These are phyloP conservation scores for Colletes latitarsis DNA, from an alignment of 1,140 invertebrate genomes.

Conservation along the genomic window DNA sequence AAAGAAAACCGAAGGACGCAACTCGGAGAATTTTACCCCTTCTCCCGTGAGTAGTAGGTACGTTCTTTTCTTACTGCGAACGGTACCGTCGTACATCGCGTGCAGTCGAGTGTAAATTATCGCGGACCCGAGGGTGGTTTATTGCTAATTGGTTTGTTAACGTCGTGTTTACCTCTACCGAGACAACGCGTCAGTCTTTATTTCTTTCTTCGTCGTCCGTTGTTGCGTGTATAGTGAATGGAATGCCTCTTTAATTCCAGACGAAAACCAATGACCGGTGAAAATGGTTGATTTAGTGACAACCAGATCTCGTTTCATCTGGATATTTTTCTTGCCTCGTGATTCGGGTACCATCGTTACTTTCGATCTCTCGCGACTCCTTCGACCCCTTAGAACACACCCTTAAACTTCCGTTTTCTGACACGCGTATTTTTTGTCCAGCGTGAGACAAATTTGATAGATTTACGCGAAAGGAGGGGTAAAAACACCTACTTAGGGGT, in stretches of 20 bases:
- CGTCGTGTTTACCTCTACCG: conserved; percentile 66
- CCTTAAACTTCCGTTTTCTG: too few species aligned
- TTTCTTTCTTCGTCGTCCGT: background rate
- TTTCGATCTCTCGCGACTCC: too few species aligned
- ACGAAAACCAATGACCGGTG: too few species aligned
- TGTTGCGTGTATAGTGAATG: background rate
- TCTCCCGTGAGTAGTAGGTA: too few species aligned
- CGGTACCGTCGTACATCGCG: conserved; percentile 29
- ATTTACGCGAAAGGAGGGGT: too few species aligned
- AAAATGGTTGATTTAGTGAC: background rate
- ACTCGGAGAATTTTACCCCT: background rate
- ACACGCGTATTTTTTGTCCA: too few species aligned
- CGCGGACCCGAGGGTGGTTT: conserved; percentile 66
- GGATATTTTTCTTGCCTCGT: background rate
- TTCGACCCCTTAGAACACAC: too few species aligned
- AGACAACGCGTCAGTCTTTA: conserved; percentile 9
- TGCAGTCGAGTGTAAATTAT: conserved; percentile 68
- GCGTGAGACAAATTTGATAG: too few species aligned
- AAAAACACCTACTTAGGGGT: too few species aligned
- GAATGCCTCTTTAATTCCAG: background rate
- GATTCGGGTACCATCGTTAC: background rate
- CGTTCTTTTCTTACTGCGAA: background rate
- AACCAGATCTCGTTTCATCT: background rate
- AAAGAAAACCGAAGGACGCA: conserved; percentile 10
- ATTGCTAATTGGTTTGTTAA: conserved; percentile 79